A percentile compares a stretch with the other conserved stretches of the same genome.
phyloP scores from a whole-genome alignment of 2,888 invertebrate species.

The Auanema sp. region DNA sequence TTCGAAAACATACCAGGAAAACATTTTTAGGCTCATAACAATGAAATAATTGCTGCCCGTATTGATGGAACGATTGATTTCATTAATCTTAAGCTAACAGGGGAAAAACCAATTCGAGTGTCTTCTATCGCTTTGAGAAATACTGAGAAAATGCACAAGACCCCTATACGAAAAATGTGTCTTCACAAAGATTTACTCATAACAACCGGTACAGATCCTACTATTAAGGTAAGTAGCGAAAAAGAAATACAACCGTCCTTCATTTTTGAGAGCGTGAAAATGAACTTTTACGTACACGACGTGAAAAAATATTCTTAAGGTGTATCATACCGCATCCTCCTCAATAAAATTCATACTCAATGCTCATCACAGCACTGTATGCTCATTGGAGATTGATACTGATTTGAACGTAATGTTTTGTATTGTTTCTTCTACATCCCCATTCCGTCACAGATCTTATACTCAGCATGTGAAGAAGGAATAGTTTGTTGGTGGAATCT shows the following conservation, averaged over 20 bases:
- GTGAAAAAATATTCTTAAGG: not conserved
- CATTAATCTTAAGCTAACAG: constrained; percentile 27
- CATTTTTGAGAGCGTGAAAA: not conserved
- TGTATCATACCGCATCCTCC: constrained; percentile 42
- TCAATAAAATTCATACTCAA: constrained; percentile 37
- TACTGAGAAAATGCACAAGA: constrained; percentile 37
- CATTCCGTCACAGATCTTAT: constrained; percentile 28
- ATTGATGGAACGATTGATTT: constrained; percentile 55
- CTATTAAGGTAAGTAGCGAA: constrained; percentile 14
- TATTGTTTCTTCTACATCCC: constrained; percentile 10
- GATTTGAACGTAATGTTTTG: not conserved
- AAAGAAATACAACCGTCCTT: constrained; percentile 13
- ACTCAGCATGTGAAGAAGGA: constrained; percentile 52
- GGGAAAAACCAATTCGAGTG: constrained; percentile 23
- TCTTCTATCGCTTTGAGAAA: constrained; percentile 24
- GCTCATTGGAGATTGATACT: not conserved
- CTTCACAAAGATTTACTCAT: constrained; percentile 18
- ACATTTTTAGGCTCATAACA: not conserved
- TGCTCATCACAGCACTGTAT: constrained; percentile 21
- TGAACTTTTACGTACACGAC: not conserved
- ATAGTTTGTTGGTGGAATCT: constrained; percentile 59
- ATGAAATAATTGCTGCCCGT: constrained; percentile 41
- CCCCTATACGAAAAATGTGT: constrained; percentile 33
- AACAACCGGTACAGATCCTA: constrained; percentile 36
- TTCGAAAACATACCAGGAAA: constrained; percentile 4